Base-by-base conservation (phyloP, 2,888 invertebrate genomes). In the Pharmacophagus antenor region DNA sequence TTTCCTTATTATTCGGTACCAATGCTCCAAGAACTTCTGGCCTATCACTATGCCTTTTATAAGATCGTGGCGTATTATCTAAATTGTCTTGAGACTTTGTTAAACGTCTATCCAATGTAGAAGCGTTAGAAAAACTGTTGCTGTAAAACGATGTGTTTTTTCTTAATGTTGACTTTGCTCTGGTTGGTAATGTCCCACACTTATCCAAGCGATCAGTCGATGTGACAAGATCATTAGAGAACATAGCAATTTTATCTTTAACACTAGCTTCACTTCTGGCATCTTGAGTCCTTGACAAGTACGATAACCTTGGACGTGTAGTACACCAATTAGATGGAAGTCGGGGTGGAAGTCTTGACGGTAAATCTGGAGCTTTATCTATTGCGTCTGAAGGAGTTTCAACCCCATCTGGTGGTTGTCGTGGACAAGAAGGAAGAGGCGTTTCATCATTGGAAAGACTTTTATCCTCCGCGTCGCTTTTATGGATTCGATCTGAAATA, bases 221-320 rank as follows among this genome's bases (percentile, higher is more conserved):
- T 42, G 80, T 72, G 1, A 84, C 70, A 62, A 82, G 82, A 63
- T 90, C 88, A 67, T 88, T 92, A 48, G 96, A 95, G 83, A 96
- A 96, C 95, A 96, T 95, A 61, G 96, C 96, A 71, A 96, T 96
- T 87, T 96, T 96, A 77, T 96, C 96, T 73, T 94, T 93, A 58
- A 96, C 96, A 72, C 95, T 96, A 67, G 93, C 94, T 82, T 95
- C 95, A 65, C 95, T 95, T 74, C 94, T 94, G 68, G 95, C 95
- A 83, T 95, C 95, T 81, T 95, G 94, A 61, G 93, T 91, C 91
- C 94, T 86, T 2, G 89, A 88, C n/a, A 79, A 78, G 63, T 92
- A 84, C 1, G 88, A 85, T 63, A 80, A 84, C 23, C 88, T 81
- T 55, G 84, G 75, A 22, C 90, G 81, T 51, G 75, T 69, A 52